Conservation (phyloP, 1,140 invertebrate species). For the Trypoxylus dichotomus region DNA sequence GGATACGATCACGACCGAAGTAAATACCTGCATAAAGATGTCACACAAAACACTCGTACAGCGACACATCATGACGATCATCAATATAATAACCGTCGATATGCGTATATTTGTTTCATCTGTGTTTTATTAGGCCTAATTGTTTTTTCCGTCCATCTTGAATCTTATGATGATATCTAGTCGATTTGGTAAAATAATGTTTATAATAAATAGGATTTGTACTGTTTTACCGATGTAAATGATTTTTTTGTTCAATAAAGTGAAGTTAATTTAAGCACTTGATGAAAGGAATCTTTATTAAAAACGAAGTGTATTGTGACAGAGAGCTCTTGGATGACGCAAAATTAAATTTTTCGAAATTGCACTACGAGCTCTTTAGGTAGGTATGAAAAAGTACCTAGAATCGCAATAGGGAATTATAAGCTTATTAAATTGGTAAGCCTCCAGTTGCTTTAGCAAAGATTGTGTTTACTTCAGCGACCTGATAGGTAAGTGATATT, state of each 20-base stretch:
- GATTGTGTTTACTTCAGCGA: too few species aligned
- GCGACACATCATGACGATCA: conserved; percentile 12
- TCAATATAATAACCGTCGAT: not conserved
- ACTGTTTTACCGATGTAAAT: conserved; percentile 15
- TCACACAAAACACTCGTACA: conserved; percentile 23
- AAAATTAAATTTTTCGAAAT: not conserved
- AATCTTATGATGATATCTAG: conserved; percentile 23
- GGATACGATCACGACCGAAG: not conserved
- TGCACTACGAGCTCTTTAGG: too few species aligned
- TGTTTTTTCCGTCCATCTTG: conserved; percentile 19
- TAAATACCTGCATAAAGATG: not conserved
- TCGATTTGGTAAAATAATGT: conserved; percentile 22
- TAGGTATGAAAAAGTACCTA: too few species aligned
- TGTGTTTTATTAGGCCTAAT: conserved; percentile 14
- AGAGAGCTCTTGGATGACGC: too few species aligned
- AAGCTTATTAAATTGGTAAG: too few species aligned
- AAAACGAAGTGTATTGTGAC: not conserved
- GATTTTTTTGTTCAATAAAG: conserved; percentile 22
- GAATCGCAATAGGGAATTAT: too few species aligned
- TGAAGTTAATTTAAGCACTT: not conserved
- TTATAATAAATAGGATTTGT: conserved; percentile 19
- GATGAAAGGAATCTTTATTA: not conserved
- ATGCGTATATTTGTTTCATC: not conserved
- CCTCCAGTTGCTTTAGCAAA: too few species aligned
- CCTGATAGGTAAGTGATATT: too few species aligned